A percentile compares a stretch with the other conserved stretches of the same genome.
Conservation (phyloP, 2,113 vertebrate species). For the Clinocottus analis region DNA sequence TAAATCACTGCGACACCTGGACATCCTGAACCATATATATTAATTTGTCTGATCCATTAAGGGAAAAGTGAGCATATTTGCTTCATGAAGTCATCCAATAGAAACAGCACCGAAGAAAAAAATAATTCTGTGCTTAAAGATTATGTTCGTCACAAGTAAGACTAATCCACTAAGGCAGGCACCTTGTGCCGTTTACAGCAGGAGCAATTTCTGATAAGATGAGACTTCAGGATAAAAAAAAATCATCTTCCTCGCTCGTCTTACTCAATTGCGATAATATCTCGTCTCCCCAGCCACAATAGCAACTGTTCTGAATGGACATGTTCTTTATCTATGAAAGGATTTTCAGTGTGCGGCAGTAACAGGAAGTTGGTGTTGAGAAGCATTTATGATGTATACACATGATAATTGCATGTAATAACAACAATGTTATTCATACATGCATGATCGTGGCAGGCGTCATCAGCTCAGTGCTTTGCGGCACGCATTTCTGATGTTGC, state of each 20-base stretch:
- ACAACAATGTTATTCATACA: slow-evolving; percentile 20
- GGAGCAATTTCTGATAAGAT: slow-evolving; percentile 27
- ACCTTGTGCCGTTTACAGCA: slow-evolving; percentile 10
- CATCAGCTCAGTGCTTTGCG: background rate
- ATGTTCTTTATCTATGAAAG: slow-evolving; percentile 13
- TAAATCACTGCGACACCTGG: background rate
- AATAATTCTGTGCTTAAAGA: background rate
- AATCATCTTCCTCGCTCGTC: background rate
- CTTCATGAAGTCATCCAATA: slow-evolving; percentile 12
- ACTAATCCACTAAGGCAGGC: slow-evolving; percentile 11
- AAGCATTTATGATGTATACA: background rate
- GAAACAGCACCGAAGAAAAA: background rate
- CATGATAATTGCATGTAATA: slow-evolving; percentile 26
- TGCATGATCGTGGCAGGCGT: slow-evolving; percentile 12
- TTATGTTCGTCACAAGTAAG: background rate
- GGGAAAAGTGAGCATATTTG: background rate
- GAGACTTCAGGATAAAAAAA: background rate
- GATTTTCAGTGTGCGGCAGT: background rate
- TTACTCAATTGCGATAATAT: background rate
- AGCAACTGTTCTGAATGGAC: slow-evolving; percentile 8
- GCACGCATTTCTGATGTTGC: no score
- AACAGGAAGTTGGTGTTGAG: background rate
- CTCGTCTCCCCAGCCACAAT: slow-evolving; percentile 3
- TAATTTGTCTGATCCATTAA: background rate
- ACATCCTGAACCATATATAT: background rate